These are phyloP conservation scores for Platypus cylindrus DNA, from an alignment of 2,888 invertebrate species.

Conservation along the genomic window DNA sequence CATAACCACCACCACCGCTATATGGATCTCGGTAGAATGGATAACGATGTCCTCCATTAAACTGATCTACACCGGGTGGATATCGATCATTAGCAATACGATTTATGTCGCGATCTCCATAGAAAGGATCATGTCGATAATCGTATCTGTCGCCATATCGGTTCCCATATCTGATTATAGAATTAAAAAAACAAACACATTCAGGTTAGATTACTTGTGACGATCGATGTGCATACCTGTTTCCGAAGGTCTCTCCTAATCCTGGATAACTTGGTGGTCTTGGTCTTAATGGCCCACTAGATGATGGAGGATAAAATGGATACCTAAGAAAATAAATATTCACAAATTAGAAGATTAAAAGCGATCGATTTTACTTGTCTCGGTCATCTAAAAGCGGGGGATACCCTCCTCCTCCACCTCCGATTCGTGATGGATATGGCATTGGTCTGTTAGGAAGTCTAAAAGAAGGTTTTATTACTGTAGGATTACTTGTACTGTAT, in stretches of 20 bases:
- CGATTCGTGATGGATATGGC: constrained; percentile 12
- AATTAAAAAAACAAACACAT: no score
- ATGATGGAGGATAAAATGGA: constrained; percentile 20
- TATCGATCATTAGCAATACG: constrained; percentile 24
- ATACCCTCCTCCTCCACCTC: constrained; percentile 19
- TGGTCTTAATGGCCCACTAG: no score
- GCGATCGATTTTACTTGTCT: constrained; percentile 34
- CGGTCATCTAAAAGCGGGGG: constrained; percentile 24
- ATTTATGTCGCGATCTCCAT: constrained; percentile 21
- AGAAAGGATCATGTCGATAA: constrained; percentile 19
- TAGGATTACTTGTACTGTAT: constrained; percentile 21
- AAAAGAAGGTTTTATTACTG: constrained; percentile 30
- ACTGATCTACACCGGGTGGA: constrained; percentile 16
- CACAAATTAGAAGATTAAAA: no score
- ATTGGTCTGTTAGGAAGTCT: constrained; percentile 24
- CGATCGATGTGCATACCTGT: no score
- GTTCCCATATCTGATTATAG: constrained; percentile 32
- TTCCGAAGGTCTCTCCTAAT: no score
- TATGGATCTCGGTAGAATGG: constrained; percentile 31
- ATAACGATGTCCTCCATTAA: no score
- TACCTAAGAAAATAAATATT: constrained; percentile 14
- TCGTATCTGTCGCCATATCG: constrained; percentile 26
- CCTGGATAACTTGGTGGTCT: no score
- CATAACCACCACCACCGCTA: constrained; percentile 16
- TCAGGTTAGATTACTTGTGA: constrained; percentile 17